Conservation (phyloP, 2,888 invertebrate species). For the Drosophila rubida region DNA sequence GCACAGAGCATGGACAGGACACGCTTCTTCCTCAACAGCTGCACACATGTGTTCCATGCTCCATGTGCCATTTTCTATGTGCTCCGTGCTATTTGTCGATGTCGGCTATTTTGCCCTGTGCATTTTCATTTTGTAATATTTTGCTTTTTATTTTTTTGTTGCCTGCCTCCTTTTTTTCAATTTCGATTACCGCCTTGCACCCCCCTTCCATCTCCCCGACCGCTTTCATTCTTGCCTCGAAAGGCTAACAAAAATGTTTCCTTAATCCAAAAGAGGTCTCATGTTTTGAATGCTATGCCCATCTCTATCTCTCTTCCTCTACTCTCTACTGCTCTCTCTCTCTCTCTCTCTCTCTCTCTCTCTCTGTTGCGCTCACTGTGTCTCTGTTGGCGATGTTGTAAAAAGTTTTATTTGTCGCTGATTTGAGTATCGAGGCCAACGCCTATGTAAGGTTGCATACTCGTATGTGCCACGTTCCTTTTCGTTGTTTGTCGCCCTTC, state of each 20-base stretch:
- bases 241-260: slow-evolving; percentile 57
- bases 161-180: slow-evolving; percentile 32
- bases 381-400: slow-evolving; percentile 54
- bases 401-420: slow-evolving; percentile 73
- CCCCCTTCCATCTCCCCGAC: too few relatives aligned
- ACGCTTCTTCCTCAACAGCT: slow-evolving; percentile 6
- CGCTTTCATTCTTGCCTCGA: slow-evolving; percentile 11
- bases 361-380: not conserved
- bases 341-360: not conserved
- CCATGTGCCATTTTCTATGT: slow-evolving; percentile 15
- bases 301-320: not conserved
- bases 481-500: slow-evolving; percentile 11
- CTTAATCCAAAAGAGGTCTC: slow-evolving; percentile 53
- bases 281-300: slow-evolving; percentile 54
- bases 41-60: slow-evolving; percentile 19
- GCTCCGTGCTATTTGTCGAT: too few relatives aligned
- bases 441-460: slow-evolving; percentile 42
- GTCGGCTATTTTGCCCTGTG: slow-evolving; percentile 16
- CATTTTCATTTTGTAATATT: slow-evolving; percentile 42
- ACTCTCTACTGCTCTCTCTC: too few relatives aligned
- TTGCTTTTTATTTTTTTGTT: slow-evolving; percentile 14
- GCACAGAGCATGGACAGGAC: not conserved
- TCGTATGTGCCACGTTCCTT: slow-evolving; percentile 40
- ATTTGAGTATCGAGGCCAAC: slow-evolving; percentile 71
- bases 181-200: slow-evolving; percentile 44